Evolutionary conservation across 2,113 vertebrate species (phyloP).

Genomic region (Gasterosteus aculeatus): DNA sequence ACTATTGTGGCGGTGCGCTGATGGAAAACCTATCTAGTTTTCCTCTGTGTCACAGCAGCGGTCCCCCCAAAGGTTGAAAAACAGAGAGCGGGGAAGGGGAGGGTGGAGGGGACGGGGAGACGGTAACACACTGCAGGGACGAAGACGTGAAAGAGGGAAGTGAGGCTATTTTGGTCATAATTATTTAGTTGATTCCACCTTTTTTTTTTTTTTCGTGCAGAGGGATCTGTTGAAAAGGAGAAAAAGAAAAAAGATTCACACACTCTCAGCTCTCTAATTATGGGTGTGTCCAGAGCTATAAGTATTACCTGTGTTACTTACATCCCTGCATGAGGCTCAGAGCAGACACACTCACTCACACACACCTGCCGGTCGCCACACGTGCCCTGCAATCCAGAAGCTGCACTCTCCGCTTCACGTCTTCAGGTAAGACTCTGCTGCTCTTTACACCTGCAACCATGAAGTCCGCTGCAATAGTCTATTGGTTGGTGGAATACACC

Average conservation of each 20-base stretch:
- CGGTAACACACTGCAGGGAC: slow-evolving; percentile 26
- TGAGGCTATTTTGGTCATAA: neutral
- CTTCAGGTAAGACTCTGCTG: slow-evolving; percentile 67
- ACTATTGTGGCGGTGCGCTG: slow-evolving; percentile 51
- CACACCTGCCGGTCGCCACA: slow-evolving; percentile 65
- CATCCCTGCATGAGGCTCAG: slow-evolving; percentile 53
- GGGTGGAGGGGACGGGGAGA: slow-evolving; percentile 33
- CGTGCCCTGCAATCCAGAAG: slow-evolving; percentile 39
- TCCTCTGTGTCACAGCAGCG: slow-evolving; percentile 75
- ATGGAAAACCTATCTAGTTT: slow-evolving; percentile 79
- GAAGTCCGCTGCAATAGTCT: neutral
- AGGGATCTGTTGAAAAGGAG: neutral
- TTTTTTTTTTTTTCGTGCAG: neutral
- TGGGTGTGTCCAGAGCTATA: slow-evolving; percentile 71
- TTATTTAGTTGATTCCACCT: neutral
- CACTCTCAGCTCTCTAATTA: slow-evolving; percentile 49
- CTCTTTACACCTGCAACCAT: neutral
- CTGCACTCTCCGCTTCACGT: slow-evolving; percentile 19
- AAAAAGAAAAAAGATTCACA: slow-evolving; percentile 6
- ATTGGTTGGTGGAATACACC: slow-evolving; percentile 11
- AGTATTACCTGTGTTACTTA: slow-evolving; percentile 68
- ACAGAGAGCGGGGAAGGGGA: slow-evolving; percentile 34
- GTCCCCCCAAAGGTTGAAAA: slow-evolving; percentile 65
- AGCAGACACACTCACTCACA: slow-evolving; percentile 49
- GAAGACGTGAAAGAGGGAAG: slow-evolving; percentile 13